Conservation (phyloP, 2,888 invertebrate species). For the Neoaliturus tenellus region DNA sequence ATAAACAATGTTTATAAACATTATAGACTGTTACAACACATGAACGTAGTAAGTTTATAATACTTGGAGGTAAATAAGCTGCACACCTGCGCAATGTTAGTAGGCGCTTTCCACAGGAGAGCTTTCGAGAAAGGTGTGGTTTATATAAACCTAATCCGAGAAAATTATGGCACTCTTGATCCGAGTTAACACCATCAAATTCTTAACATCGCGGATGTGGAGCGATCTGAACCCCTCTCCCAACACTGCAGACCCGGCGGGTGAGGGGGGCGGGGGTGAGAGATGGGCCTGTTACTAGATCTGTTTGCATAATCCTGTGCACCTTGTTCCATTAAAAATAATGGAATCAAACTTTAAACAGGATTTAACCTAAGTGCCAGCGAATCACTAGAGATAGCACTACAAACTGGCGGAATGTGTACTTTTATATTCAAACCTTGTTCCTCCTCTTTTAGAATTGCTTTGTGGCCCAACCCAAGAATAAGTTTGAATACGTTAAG, state of each 20-base stretch:
- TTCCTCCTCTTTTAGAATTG: background rate
- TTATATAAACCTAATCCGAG: conserved; percentile 24
- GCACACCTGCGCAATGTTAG: background rate
- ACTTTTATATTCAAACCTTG: background rate
- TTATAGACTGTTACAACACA: too few species aligned
- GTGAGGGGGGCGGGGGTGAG: background rate
- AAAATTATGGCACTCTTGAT: background rate
- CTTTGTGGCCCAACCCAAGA: background rate
- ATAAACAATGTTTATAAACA: too few species aligned
- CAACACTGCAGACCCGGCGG: background rate
- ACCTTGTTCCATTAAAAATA: conserved; percentile 53
- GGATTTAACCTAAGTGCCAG: conserved; percentile 46
- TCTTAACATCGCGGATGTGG: background rate
- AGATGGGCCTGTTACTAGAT: conserved; percentile 28
- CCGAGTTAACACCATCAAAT: background rate
- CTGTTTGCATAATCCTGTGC: conserved; percentile 48
- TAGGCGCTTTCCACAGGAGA: background rate
- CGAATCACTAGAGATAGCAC: conserved; percentile 37
- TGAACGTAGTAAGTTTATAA: too few species aligned
- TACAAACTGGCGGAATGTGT: conserved; percentile 5
- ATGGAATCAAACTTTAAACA: conserved; percentile 53
- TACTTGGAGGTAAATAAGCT: background rate
- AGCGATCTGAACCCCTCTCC: background rate
- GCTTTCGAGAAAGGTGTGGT: background rate
- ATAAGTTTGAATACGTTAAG: too few species aligned